Evolutionary conservation across 2,888 invertebrate species (phyloP).

Genomic region (Lathronympha strigana): DNA sequence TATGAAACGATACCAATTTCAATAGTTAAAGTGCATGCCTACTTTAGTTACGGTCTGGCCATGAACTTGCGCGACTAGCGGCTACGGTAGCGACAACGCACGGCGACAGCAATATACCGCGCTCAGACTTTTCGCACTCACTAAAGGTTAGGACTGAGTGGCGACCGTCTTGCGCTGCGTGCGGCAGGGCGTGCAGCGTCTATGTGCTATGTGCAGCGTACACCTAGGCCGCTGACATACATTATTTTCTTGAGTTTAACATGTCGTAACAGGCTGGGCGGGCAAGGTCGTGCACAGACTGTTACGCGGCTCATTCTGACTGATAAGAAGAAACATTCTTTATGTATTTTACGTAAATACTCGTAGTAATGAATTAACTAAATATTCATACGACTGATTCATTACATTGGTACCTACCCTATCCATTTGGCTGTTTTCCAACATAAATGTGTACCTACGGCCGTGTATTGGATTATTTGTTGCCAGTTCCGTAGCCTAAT

Average conservation of each 20-base stretch:
- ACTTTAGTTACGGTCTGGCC: slow-evolving; percentile 2
- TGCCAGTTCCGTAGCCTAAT: neutral
- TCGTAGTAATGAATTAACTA: neutral
- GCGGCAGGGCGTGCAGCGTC: too few species aligned
- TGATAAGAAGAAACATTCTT: neutral
- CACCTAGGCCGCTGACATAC: too few species aligned
- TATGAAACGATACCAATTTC: neutral
- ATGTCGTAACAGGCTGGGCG: too few species aligned
- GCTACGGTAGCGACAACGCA: too few species aligned
- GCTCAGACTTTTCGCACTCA: too few species aligned
- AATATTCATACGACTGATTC: neutral
- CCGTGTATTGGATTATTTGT: neutral
- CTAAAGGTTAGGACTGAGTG: too few species aligned
- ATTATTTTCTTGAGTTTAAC: too few species aligned
- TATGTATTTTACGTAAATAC: neutral
- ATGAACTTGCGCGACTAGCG: too few species aligned
- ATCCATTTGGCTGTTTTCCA: neutral
- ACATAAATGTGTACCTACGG: neutral
- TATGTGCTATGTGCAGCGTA: too few species aligned
- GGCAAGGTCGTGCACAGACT: too few species aligned
- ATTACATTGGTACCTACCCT: neutral
- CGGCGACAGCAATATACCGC: too few species aligned
- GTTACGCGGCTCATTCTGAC: neutral
- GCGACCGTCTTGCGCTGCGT: too few species aligned
- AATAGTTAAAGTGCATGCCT: neutral